Conservation (phyloP, 2,888 invertebrate species). For the Rutpela maculata region DNA sequence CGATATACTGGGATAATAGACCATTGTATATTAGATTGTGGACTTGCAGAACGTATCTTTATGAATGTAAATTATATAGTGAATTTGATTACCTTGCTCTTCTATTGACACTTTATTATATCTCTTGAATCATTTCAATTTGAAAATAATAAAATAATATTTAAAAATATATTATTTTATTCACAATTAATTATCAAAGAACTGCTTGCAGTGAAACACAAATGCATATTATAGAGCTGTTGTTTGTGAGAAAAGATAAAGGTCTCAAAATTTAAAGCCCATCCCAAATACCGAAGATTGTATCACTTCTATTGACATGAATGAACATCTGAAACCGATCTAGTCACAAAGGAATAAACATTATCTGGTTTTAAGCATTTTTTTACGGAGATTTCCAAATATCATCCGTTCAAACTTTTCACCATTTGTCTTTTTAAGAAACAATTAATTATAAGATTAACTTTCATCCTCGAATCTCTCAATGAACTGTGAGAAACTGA, state of each 20-base stretch:
- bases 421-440: constrained; percentile 45
- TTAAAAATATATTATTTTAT: background rate
- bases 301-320: constrained; percentile 63
- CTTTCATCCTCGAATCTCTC: constrained; percentile 35
- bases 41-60: too few relatives aligned
- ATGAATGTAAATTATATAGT: too few relatives aligned
- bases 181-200: background rate
- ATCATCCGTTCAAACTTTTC: constrained; percentile 40
- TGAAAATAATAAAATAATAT: too few relatives aligned
- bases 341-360: constrained; percentile 53
- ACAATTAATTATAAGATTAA: constrained; percentile 49
- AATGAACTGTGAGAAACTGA: constrained; percentile 49
- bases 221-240: background rate
- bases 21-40: too few relatives aligned
- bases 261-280: constrained; percentile 51
- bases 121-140: too few relatives aligned
- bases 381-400: constrained; percentile 42
- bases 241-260: background rate
- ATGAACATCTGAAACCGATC: constrained; percentile 63
- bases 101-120: too few relatives aligned
- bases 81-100: too few relatives aligned
- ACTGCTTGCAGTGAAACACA: background rate
- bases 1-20: too few relatives aligned
- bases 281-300: constrained; percentile 64
- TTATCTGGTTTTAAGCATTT: constrained; percentile 57